Evolutionary conservation across 2,888 invertebrate genomes (phyloP), one percentile per base, ranked within the genome.

Genomic region (Oligia fasciuncula): DNA sequence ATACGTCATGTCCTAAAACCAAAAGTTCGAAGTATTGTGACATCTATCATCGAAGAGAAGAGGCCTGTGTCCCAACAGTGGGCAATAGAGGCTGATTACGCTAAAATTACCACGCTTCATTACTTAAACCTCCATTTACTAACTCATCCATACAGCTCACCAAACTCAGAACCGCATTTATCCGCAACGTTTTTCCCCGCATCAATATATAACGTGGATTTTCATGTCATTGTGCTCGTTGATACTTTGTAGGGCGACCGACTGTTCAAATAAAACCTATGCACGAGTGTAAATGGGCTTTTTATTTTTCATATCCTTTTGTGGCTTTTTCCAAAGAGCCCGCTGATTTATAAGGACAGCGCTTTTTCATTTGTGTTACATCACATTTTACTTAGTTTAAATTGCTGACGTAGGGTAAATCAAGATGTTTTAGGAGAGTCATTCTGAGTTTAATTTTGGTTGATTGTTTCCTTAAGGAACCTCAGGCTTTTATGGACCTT

Each of bases 251-350:
- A 51, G 51, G 72, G 46, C 65, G 40, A 57, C 67, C 46, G 67
- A 73, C 70, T 81, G 79, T 74, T 87, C 84, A 76, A 88, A 88
- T 89, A 85, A 89, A 88, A 46, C 76, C 85, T 51, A 80, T 86
- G 71, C 80, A 87, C 43, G 79, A 68, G 77, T 83, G 82, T 84
- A 83, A 89, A 89, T 83, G 68, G 85, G 71, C 74, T 76, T 76
- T 87, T 89, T 87, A 84, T 85, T 85, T 87, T 88, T 85, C 80
- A 84, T 88, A 76, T 79, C 65, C 76, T 76, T 81, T 87, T 84
- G 78, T 70, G 80, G 71, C 65, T 81, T 72, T 75, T 73, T 76
- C 19, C 74, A 75, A 83, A 84, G 67, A 75, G 54, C 19, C 69
- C 46, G 9, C 66, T 81, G 77, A 89, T 90, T 87, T 85, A 87